Base-by-base conservation (phyloP, 2,888 invertebrate species). In the Diadegma fenestrale region DNA sequence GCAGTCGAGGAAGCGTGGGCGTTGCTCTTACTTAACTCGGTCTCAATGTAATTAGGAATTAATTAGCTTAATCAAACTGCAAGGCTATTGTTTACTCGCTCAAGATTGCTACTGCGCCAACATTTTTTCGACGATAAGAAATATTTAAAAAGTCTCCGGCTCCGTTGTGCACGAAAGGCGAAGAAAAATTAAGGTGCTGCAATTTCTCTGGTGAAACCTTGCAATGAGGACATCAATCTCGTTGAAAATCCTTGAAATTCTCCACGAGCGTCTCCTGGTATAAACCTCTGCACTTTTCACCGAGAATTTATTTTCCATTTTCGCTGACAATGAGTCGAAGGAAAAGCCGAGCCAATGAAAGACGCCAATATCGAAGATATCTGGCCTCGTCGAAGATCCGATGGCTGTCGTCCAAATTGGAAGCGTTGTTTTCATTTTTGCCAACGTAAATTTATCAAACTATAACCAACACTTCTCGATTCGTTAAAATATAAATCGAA, bases 361-460 rank as follows among this genome's bases (percentile, higher is more conserved):
- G 30, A 58, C 30, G 41, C 19, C n/a, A 58, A 30, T 69, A 51
- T 43, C 14, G 19, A 8, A 33, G 12, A 37, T 54, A 37, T 64
- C 64, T 48, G 61, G 72, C 41, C 26, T 64, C 37, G 61, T 41
- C 26, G 43, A 71, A 30, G 48, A 61, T 69, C 22, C n/a, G 51
- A 71, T 77, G 71, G 51, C 71, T 33, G 43, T 33, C 48, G 63
- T 66, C 71, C 77, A 82, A 77, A 41, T 80, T 61, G 26, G 26
- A 41, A 17, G 8, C 63, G 51, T 17, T 41, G 22, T 68, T 37
- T 75, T 61, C 26, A 22, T 69, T 81, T 68, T 48, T 12, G 17
- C 37, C 12, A 63, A 33, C 33, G 41, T 41, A 63, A 83, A 73
- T 45, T 73, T 72, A 14, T 17, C 17, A 48, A 78, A 37, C 66